A percentile compares a stretch with the other conserved stretches of the same genome.
Evolutionary conservation across 2,797 vertebrate species (phyloP).

Genomic region (Enteromius argenteus): DNA sequence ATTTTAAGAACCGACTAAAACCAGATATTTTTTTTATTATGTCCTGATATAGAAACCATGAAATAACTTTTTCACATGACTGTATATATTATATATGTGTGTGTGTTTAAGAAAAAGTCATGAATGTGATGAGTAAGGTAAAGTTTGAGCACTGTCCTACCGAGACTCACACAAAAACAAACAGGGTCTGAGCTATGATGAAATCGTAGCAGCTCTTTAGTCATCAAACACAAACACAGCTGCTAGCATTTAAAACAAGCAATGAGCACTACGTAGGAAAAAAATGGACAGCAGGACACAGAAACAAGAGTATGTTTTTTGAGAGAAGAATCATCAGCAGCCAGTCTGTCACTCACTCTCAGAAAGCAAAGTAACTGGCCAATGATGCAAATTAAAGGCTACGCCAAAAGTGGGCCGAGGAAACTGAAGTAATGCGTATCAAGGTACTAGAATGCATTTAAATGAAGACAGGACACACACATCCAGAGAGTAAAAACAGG

Average conservation of each 20-base stretch:
- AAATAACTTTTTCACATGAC: no score
- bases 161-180: not conserved
- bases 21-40: no score
- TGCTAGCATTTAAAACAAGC: conserved; percentile 6
- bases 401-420: not conserved
- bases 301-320: not conserved
- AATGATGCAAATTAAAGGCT: not conserved
- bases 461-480: conserved; percentile 24
- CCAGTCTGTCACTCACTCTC: not conserved
- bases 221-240: conserved; percentile 16
- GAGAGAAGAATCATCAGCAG: not conserved
- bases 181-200: not conserved
- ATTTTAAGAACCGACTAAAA: no score
- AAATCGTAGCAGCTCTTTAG: not conserved
- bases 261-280: not conserved
- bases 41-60: no score
- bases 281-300: not conserved
- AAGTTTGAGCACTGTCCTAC: not conserved
- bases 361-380: not conserved
- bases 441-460: conserved; percentile 16
- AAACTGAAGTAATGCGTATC: not conserved
- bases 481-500: not conserved
- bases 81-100: no score
- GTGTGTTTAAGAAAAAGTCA: not conserved
- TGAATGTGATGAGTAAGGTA: not conserved